Percentiles rank a stretch among this genome's conserved stretches.
These are phyloP conservation scores for Eupeodes latifasciatus DNA, from an alignment of 2,888 invertebrate species.

Conservation along the genomic window DNA sequence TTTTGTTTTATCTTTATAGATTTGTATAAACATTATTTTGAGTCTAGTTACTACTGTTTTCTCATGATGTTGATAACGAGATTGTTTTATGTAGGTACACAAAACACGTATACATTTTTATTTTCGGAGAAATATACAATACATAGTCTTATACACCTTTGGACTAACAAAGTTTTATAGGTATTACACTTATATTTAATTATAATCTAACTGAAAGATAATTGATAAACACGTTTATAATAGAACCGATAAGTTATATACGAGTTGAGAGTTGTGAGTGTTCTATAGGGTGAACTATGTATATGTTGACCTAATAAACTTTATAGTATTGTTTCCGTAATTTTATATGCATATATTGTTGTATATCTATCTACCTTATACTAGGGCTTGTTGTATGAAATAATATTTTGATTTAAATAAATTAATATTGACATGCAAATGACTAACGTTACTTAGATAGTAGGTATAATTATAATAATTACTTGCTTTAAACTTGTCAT, in stretches of 20 bases:
- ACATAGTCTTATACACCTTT: conserved; percentile 34
- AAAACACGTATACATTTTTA: background rate
- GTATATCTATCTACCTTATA: background rate
- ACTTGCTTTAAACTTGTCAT: background rate
- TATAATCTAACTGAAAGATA: conserved; percentile 64
- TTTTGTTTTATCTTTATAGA: conserved; percentile 53
- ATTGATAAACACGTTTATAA: conserved; percentile 59
- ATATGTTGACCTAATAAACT: conserved; percentile 29
- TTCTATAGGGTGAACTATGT: too few relatives aligned
- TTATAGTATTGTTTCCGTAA: conserved; percentile 9
- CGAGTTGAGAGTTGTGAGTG: background rate
- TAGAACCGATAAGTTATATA: conserved; percentile 31
- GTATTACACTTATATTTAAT: conserved; percentile 45
- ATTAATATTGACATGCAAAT: conserved; percentile 46
- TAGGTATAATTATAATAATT: background rate
- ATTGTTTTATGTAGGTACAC: conserved; percentile 4
- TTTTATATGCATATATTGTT: background rate
- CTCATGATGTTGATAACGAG: conserved; percentile 52
- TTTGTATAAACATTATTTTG: conserved; percentile 49
- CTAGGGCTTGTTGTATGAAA: conserved; percentile 19
- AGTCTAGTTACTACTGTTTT: conserved; percentile 51
- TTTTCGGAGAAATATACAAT: background rate
- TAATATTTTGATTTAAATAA: conserved; percentile 47
- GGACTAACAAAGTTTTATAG: conserved; percentile 30
- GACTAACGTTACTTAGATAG: background rate